Evolutionary conservation across 2,888 invertebrate species (phyloP).

Genomic region (Pandemis cinnamomeana): DNA sequence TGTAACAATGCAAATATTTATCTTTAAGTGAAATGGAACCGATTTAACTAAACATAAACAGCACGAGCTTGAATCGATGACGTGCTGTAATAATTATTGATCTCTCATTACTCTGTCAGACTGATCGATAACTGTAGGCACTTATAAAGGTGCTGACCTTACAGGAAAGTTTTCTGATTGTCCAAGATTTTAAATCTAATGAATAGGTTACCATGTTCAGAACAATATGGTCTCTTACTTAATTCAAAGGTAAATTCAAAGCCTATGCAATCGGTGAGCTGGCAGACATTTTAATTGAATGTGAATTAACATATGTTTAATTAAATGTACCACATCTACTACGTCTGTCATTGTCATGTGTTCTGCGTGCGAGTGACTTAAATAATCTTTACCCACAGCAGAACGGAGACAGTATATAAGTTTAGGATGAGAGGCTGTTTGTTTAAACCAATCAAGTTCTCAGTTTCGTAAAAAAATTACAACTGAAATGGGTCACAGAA

Average conservation of each 20-base stretch:
- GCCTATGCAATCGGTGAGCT: neutral
- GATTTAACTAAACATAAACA: conserved; percentile 15
- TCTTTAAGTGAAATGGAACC: conserved; percentile 4
- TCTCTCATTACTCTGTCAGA: neutral
- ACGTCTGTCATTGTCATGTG: neutral
- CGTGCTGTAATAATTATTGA: neutral
- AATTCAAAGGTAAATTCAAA: neutral
- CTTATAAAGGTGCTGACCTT: neutral
- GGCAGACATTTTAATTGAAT: neutral
- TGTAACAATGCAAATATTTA: conserved; percentile 2
- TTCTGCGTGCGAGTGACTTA: neutral
- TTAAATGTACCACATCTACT: neutral
- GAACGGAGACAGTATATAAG: no score
- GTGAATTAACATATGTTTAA: conserved; percentile 6
- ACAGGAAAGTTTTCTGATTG: neutral
- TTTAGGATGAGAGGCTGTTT: no score
- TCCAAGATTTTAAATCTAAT: no score
- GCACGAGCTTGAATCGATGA: conserved; percentile 3
- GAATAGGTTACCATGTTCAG: neutral
- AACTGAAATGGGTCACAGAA: conserved; percentile 16
- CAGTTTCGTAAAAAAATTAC: neutral
- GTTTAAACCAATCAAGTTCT: neutral
- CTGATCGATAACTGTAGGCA: neutral
- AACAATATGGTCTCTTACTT: neutral
- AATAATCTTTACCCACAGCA: neutral